phyloP scores from a whole-genome alignment of 2,113 vertebrate genomes.

The Passer montanus region DNA sequence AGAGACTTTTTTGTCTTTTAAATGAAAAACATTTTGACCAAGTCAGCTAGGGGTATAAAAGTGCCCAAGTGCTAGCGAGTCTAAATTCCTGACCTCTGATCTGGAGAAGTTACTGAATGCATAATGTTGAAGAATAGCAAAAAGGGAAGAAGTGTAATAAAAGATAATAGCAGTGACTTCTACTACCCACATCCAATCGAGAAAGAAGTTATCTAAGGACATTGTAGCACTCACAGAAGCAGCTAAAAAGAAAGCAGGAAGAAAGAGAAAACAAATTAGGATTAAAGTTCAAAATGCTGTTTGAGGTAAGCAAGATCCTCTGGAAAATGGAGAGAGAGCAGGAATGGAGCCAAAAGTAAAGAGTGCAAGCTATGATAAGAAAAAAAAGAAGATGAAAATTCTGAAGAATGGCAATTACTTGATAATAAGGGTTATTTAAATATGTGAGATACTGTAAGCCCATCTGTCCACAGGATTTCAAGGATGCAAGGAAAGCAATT shows the following conservation, averaged over 20 bases:
- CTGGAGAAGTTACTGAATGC: conserved; percentile 15
- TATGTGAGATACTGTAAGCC: neutral
- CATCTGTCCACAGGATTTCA: neutral
- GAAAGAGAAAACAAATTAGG: conserved; percentile 30
- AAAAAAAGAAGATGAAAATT: conserved; percentile 12
- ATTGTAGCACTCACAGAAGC: neutral
- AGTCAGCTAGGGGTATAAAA: neutral
- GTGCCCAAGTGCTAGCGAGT: neutral
- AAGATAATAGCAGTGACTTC: conserved; percentile 46
- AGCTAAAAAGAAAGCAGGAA: neutral
- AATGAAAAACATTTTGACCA: conserved; percentile 4
- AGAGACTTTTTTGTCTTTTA: neutral
- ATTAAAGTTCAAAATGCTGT: conserved; percentile 49
- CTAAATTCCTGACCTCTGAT: conserved; percentile 43
- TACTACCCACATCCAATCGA: conserved; percentile 1
- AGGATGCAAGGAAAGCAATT: conserved; percentile 6
- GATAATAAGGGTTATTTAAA: conserved; percentile 35
- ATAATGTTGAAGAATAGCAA: conserved; percentile 23
- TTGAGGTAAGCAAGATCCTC: conserved; percentile 30
- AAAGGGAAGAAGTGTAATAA: conserved; percentile 25
- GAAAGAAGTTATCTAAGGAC: conserved; percentile 48
- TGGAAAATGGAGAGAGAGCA: conserved; percentile 30
- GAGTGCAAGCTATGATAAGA: conserved; percentile 36
- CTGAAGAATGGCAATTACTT: conserved; percentile 29
- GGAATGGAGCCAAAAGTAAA: conserved; percentile 24